Percentiles rank a stretch among this genome's conserved stretches.
Evolutionary conservation across 2,888 invertebrate species (phyloP).

Genomic region (Entomobrya multifasciata): DNA sequence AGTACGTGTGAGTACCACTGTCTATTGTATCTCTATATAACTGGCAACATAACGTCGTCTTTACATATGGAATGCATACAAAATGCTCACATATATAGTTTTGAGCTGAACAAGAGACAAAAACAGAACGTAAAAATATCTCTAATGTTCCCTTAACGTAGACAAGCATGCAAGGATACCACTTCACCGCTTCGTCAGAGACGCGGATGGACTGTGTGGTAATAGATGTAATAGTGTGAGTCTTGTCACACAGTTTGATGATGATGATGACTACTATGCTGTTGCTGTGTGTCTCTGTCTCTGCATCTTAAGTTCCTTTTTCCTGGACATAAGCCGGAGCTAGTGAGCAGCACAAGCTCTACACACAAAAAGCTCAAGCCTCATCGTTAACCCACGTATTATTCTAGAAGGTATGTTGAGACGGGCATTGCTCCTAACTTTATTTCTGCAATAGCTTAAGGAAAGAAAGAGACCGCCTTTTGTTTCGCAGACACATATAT

Average conservation of each 20-base stretch:
- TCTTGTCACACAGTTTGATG: conserved; percentile 65
- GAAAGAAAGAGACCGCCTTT: no score
- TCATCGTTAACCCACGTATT: neutral
- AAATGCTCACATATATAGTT: neutral
- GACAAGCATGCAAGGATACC: neutral
- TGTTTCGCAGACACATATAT: no score
- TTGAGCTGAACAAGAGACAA: neutral
- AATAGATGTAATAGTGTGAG: conserved; percentile 43
- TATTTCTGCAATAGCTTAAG: neutral
- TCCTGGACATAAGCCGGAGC: conserved; percentile 14
- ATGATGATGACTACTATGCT: conserved; percentile 31
- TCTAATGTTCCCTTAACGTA: neutral
- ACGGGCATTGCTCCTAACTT: conserved; percentile 64
- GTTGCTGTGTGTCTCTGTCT: conserved; percentile 32
- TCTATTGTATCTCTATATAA: neutral
- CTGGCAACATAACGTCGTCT: neutral
- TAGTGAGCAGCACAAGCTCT: conserved; percentile 20
- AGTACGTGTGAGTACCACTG: conserved; percentile 65
- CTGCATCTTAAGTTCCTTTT: conserved; percentile 13
- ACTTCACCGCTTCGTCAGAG: neutral
- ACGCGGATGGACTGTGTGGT: conserved; percentile 59
- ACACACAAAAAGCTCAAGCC: conserved; percentile 28
- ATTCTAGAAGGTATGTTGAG: conserved; percentile 8
- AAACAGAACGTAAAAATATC: conserved; percentile 26
- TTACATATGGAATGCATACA: neutral